Evolutionary conservation across 2,888 invertebrate species (phyloP).

Genomic region (Bugulina stolonifera): DNA sequence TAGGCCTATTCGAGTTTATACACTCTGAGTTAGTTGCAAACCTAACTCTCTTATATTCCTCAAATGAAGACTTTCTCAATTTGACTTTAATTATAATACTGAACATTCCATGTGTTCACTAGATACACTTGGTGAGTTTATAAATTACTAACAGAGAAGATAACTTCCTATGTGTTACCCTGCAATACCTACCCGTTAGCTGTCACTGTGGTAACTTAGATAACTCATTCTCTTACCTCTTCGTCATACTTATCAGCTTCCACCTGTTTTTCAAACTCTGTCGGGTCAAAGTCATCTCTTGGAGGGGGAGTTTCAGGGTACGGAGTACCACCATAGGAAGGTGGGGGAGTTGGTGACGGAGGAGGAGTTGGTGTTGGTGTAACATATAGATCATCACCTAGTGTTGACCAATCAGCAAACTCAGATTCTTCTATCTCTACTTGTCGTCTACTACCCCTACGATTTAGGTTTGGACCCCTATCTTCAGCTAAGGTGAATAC

Average conservation of each 20-base stretch:
- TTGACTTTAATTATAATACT: too few species aligned
- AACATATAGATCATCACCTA: neutral
- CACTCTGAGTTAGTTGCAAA: too few species aligned
- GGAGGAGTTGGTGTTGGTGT: neutral
- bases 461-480: constrained; percentile 10
- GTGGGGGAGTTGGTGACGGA: neutral
- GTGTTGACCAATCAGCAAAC: neutral
- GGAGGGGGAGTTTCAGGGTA: constrained; percentile 2
- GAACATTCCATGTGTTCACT: too few species aligned
- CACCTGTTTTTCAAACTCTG: neutral
- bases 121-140: too few species aligned
- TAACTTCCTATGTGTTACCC: too few species aligned
- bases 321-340: neutral
- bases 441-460: neutral
- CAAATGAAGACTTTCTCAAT: too few species aligned
- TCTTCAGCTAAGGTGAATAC: neutral
- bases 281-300: neutral
- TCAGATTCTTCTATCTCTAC: neutral
- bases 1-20: too few species aligned
- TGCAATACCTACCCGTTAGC: too few species aligned
- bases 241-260: constrained; percentile 14
- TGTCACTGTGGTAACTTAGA: too few species aligned
- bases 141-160: too few species aligned
- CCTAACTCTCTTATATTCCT: too few species aligned
- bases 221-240: neutral